These are phyloP conservation scores for Leptoclinus maculatus DNA, from an alignment of 2,797 vertebrate species.

Conservation along the genomic window DNA sequence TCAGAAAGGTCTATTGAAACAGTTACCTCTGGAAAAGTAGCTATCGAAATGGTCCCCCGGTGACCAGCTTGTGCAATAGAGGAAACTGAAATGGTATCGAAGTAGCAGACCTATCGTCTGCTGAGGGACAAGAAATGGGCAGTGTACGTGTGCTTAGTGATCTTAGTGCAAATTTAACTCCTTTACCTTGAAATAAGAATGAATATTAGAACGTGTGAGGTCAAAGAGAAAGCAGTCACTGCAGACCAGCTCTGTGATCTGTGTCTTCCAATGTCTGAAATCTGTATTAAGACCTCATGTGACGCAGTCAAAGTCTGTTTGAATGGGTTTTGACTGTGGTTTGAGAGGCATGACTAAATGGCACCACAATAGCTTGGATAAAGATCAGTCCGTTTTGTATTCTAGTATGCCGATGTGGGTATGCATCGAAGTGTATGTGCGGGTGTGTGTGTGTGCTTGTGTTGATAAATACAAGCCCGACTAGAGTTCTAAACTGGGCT, in stretches of 20 bases:
- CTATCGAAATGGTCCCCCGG: slow-evolving; percentile 45
- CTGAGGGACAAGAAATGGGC: slow-evolving; percentile 25
- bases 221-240: slow-evolving; percentile 4
- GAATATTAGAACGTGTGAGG: slow-evolving; percentile 12
- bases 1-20: slow-evolving; percentile 51
- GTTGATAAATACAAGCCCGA: slow-evolving; percentile 54
- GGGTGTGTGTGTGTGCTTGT: slow-evolving; percentile 27
- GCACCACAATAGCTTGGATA: slow-evolving; percentile 57
- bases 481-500: slow-evolving; percentile 39
- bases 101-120: slow-evolving; percentile 28
- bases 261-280: slow-evolving; percentile 39
- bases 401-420: slow-evolving; percentile 20
- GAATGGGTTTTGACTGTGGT: slow-evolving; percentile 59
- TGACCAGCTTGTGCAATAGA: slow-evolving; percentile 39
- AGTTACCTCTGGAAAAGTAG: slow-evolving; percentile 56
- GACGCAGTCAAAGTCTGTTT: slow-evolving; percentile 21
- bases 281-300: slow-evolving; percentile 28
- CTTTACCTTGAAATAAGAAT: slow-evolving; percentile 27
- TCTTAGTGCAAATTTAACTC: slow-evolving; percentile 8
- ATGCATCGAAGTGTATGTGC: slow-evolving; percentile 24
- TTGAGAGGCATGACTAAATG: slow-evolving; percentile 54
- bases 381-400: slow-evolving; percentile 44
- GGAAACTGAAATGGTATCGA: slow-evolving; percentile 48
- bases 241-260: slow-evolving; percentile 15
- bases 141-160: slow-evolving; percentile 14